phyloP scores from a whole-genome alignment of 1,140 invertebrate species.

The Drosophila albomicans region DNA sequence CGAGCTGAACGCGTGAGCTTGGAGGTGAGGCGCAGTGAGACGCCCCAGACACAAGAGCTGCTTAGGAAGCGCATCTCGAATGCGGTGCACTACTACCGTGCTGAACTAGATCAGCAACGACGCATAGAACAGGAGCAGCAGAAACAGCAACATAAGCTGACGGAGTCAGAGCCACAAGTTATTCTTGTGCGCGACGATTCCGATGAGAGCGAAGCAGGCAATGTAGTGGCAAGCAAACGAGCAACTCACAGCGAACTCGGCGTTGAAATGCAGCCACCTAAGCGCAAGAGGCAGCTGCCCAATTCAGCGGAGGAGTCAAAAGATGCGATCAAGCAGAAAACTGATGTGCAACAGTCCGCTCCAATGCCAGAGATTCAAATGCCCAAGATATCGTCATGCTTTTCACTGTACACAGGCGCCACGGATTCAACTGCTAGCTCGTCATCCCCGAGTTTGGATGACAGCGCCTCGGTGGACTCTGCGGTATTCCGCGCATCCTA shows the following conservation, averaged over 20 bases:
- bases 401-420: constrained; percentile 52
- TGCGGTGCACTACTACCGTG: constrained; percentile 54
- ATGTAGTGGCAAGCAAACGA: neutral
- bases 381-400: constrained; percentile 69
- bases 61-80: constrained; percentile 43
- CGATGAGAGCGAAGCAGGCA: constrained; percentile 39
- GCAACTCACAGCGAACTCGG: neutral
- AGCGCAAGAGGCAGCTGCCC: constrained; percentile 11
- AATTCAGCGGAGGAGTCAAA: neutral
- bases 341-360: neutral
- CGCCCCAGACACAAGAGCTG: constrained; percentile 23
- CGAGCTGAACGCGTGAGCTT: constrained; percentile 19
- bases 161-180: neutral
- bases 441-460: neutral
- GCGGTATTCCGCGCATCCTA: constrained; percentile 54
- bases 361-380: constrained; percentile 51
- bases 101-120: constrained; percentile 58
- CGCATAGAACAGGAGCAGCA: constrained; percentile 26
- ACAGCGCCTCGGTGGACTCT: constrained; percentile 12
- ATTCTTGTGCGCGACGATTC: constrained; percentile 65
- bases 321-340: neutral
- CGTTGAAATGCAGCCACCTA: neutral
- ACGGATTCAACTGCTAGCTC: neutral
- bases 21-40: constrained; percentile 33
- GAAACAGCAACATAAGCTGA: neutral